Percentiles rank a stretch among this genome's conserved stretches.
Conservation (phyloP, 1,140 invertebrate species). For the Drosophila micromelanica region DNA sequence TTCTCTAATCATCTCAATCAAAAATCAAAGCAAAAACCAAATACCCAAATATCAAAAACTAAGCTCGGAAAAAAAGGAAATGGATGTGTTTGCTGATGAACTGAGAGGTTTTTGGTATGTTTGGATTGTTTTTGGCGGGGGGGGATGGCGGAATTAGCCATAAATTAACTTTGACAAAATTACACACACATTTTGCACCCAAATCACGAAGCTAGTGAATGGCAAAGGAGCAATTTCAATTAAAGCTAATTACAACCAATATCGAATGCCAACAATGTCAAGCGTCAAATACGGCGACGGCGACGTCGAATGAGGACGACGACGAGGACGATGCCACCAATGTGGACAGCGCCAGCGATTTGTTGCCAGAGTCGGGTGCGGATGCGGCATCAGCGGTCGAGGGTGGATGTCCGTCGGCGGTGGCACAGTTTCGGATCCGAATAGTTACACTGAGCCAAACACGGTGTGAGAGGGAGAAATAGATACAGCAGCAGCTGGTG, state of each 20-base stretch:
- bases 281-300: slow-evolving; percentile 62
- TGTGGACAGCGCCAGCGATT: slow-evolving; percentile 13
- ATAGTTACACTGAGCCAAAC: slow-evolving; percentile 24
- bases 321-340: slow-evolving; percentile 19
- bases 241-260: slow-evolving; percentile 83
- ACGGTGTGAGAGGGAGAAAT: too few relatives aligned
- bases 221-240: slow-evolving; percentile 80
- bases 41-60: slow-evolving; percentile 29
- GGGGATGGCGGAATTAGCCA: slow-evolving; percentile 47
- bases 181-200: slow-evolving; percentile 66
- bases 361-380: slow-evolving; percentile 3
- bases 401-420: slow-evolving; percentile 19
- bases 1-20: slow-evolving; percentile 65
- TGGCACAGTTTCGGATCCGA: slow-evolving; percentile 39
- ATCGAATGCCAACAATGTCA: slow-evolving; percentile 82
- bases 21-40: slow-evolving; percentile 35
- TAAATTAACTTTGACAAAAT: slow-evolving; percentile 81
- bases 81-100: slow-evolving; percentile 5
- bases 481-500: too few relatives aligned
- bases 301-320: slow-evolving; percentile 15
- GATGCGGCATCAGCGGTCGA: slow-evolving; percentile 6
- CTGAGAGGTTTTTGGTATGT: background rate
- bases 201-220: slow-evolving; percentile 68
- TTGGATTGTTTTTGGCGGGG: too few relatives aligned
- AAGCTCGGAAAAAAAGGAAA: slow-evolving; percentile 39